Evolutionary conservation across 2,113 vertebrate species (phyloP), one percentile per base, ranked within the genome.

Genomic region (Nannospalax galili): DNA sequence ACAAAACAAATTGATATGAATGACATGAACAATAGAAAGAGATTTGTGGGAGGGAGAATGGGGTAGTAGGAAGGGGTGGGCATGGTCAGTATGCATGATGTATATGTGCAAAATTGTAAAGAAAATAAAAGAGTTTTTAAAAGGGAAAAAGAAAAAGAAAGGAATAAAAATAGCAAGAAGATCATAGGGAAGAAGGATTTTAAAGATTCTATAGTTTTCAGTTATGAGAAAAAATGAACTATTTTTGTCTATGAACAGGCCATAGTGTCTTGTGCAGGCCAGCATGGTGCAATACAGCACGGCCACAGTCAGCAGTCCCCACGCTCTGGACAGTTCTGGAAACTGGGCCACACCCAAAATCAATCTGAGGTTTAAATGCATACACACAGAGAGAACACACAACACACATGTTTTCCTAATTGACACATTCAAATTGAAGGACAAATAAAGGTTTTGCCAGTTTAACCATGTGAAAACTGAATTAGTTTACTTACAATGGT

Each of bases 381-480:
- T 5, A 40, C 26, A 67, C 65, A 67, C 28, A 67, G 28, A 69
- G 2, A 72, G 45, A 0, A 78, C 28, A 84, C 6, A 9, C 20
- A 85, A 37, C 42, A 30, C 26, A 84, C 24, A 35, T 28, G 28
- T 60, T 52, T 64, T 35, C 42, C 42, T 87, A 86, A 77, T 74
- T n/a, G 32, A 30, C 32, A 90, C 6, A 32, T 14, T 60, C 48
- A 16, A 74, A 37, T 2, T 93, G 64, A 56, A 88, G n/a, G n/a
- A 19, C 8, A 86, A 95, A 48, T 16, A 86, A 86, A 87, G 20
- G n/a, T 64, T 85, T 81, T 75, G 17, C 62, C 73, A 75, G 32
- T n/a, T 35, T 48, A 60, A 45, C 79, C 28, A 45, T 62, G 58
- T n/a, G 67, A 89, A 69, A 72, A 35, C 17, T 74, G 56, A 58